Base-by-base conservation (phyloP, 1,140 invertebrate genomes). In the Halesus radiatus region DNA sequence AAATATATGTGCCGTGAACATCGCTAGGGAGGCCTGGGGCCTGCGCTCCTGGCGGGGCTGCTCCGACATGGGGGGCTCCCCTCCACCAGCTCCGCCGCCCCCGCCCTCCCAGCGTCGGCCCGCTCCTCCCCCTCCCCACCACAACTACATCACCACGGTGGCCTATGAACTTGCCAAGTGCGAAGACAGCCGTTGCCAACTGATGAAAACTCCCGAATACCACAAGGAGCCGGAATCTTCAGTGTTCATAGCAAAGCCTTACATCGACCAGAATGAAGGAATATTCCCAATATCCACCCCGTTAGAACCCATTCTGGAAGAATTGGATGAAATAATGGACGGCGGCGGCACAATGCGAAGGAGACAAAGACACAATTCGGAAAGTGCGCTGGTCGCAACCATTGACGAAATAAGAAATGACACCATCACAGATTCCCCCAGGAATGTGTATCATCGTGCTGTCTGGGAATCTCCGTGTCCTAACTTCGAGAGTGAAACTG, bases 31-130 rank as follows among this genome's bases (percentile, higher is more conserved):
- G 83, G 91, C 91, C n/a, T 92, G 91, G 91, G 93, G 92, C 3
- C 88, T 93, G 56, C 87, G 92, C n/a, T 93, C 92, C 26, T 94
- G 92, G 92, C 91, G 91, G 84, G 91, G 90, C 3, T 92, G 92
- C 81, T 91, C 89, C 10, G 92, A 94, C 81, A 93, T 94, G 77
- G 92, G 93, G 82, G 92, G 92, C 53, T 92, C 91, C 84, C 88
- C 87, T 37, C 88, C 88, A 78, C 82, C 88, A 45, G 84, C 89
- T 10, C 88, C 90, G 0, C 79, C 85, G 7, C 88, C 86, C 37
- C 85, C 87, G 10, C 86, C 90, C 53, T 87, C 88, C 6, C 87
- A 85, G 79, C 88, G 87, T 77, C 79, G 86, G 22, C 88, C 87
- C 54, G 88, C 88, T 0, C 89, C 89, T 80, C 88, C 88, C 83